Base-by-base conservation (phyloP, 2,888 invertebrate species). In the Pandemis heparana region DNA sequence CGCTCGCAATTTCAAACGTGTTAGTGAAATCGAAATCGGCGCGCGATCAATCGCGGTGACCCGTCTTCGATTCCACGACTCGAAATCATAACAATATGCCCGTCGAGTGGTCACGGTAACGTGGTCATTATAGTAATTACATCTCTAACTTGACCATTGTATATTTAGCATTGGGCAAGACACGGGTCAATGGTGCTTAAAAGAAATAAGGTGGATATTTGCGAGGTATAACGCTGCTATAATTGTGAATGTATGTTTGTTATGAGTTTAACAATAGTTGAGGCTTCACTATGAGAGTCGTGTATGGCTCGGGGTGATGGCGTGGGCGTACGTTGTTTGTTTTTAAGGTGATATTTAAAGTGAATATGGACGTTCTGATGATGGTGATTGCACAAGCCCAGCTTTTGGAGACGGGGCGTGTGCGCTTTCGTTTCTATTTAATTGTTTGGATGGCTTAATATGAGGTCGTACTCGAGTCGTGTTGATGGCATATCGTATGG, bases 241-340 rank as follows among this genome's bases (percentile, higher is more conserved):
- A 75, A 72, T 75, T 78, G 84, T 71, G 80, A 68, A 76, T 68
- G 75, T 82, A 86, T 78, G 70, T 85, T 89, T 80, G 88, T 82
- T 78, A 78, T 79, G 76, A 79, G 79, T 87, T 88, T 84, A 90
- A 92, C 92, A 92, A 92, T 92, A 88, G 91, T 89, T 89, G 84
- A 86, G 75, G 80, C 86, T 86, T 86, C 83, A 75, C 71, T 75
- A 74, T 65, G 76, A 81, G 79, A 87, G 87, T 93, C 93, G 93
- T 93, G 93, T 89, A 88, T 92, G 83, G 92, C 93, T 92, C 79
- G 83, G 82, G 92, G 93, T 91, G 89, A 85, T 86, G 88, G 81
- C 75, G 84, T 83, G 82, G 80, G 82, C 81, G 87, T 79, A 75
- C 84, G 90, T 91, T 92, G 91, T 92, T 92, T 91, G 90, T 87